A percentile compares a stretch with the other conserved stretches of the same genome.
Evolutionary conservation across 2,888 invertebrate species (phyloP).

Genomic region (Malacosoma neustria): DNA sequence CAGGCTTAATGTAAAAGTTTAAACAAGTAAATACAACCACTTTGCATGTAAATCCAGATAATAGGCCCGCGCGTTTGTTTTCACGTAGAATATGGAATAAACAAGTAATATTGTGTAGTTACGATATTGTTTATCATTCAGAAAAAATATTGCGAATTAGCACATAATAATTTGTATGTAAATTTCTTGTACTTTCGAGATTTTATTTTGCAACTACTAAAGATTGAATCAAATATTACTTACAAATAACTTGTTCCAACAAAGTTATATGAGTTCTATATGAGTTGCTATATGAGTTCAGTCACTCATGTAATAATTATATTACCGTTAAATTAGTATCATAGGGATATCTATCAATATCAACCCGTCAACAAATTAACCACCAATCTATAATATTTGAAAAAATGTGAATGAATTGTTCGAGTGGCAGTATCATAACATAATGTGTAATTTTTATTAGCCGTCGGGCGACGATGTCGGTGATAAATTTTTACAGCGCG

Average conservation of each 20-base stretch:
- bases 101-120: no score
- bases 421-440: conserved; percentile 11
- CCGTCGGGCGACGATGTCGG: conserved; percentile 49
- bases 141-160: no score
- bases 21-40: conserved; percentile 30
- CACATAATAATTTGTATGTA: no score
- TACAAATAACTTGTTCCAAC: no score
- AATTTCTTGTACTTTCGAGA: no score
- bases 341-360: neutral
- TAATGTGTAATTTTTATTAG: conserved; percentile 38
- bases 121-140: no score
- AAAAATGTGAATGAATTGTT: conserved; percentile 9
- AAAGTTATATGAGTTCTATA: no score
- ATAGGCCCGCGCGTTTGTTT: neutral
- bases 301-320: no score
- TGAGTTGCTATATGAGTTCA: no score
- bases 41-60: neutral
- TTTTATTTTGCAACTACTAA: no score
- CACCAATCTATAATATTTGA: conserved; percentile 7
- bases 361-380: neutral
- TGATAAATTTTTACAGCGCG: conserved; percentile 60
- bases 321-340: neutral
- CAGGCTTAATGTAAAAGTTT: conserved; percentile 45
- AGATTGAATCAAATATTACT: no score
- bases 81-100: neutral